Base-by-base conservation (phyloP, 2,888 invertebrate genomes). In the Nomada flava region DNA sequence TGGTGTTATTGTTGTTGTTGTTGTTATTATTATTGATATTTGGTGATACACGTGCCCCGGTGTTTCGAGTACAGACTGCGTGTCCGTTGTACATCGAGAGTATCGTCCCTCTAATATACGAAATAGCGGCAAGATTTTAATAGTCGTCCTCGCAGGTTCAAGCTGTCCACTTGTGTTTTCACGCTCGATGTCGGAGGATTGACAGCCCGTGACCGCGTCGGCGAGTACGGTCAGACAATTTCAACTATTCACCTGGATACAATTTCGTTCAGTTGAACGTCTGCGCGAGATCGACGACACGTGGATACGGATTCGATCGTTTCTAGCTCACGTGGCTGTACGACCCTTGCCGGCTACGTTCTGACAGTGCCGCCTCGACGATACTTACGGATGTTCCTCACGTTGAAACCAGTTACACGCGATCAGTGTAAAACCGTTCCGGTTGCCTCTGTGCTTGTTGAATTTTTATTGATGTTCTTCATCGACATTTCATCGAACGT, bases 251-350 rank as follows among this genome's bases (percentile, higher is more conserved):
- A 29, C 1, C 11, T 23, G 50, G 57, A 52, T 59, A 57, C n/a
- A 13, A 20, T 63, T 20, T 13, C 5, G 62, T 26, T 36, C 23
- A 20, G 26, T 29, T 57, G 60, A 60, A 59, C 64, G 44, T 47
- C 50, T n/a, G 53, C 53, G 53, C 44, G 75, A 76, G 67, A 81
- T 84, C 79, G 83, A 50, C 62, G 79, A 73, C 87, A 87, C 87
- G 87, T 87, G 88, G 86, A 83, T 75, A 44, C 65, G 64, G 15
- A 79, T 73, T 74, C 47, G 77, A 81, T 86, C 77, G 79, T 78
- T 83, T 69, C 73, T 81, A 70, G 77, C 82, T 87, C 87, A 87
- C 87, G 87, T 87, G 87, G 87, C 75, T 82, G 75, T 77, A 70
- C 50, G 64, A 76, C 63, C 63, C 36, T 64, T 71, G 59, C 83